phyloP scores from a whole-genome alignment of 2,888 invertebrate genomes.

The Girardia tigrina region DNA sequence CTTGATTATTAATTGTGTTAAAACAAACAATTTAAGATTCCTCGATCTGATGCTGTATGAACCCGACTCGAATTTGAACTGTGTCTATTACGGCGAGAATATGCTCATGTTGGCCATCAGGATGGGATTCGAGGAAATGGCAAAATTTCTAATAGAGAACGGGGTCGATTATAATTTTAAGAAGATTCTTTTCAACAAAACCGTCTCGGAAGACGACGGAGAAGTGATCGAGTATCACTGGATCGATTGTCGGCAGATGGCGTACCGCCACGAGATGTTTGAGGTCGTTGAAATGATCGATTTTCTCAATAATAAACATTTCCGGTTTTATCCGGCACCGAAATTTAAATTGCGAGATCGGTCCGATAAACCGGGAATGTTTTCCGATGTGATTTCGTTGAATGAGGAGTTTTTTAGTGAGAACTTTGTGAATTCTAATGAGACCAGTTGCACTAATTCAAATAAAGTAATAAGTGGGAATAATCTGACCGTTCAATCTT shows the following conservation, averaged over 20 bases:
- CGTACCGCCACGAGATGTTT: constrained; percentile 42
- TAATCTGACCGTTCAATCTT: not conserved
- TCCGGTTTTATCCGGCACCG: constrained; percentile 38
- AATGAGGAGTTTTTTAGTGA: constrained; percentile 24
- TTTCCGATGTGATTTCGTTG: constrained; percentile 24
- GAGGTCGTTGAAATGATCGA: constrained; percentile 46
- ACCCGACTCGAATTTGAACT: constrained; percentile 43
- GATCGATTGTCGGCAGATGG: constrained; percentile 45
- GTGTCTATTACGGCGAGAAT: constrained; percentile 44
- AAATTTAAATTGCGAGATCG: not conserved
- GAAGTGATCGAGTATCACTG: constrained; percentile 39
- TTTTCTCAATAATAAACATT: constrained; percentile 41
- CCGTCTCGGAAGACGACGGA: constrained; percentile 24
- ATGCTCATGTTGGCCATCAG: constrained; percentile 46
- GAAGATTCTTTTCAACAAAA: constrained; percentile 36
- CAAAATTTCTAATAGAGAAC: constrained; percentile 46
- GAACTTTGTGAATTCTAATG: not conserved
- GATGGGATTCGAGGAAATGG: constrained; percentile 41
- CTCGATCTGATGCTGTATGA: constrained; percentile 43
- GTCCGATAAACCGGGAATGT: constrained; percentile 24
- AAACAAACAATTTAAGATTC: not conserved
- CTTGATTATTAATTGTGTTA: constrained; percentile 14
- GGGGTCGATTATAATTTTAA: constrained; percentile 42
- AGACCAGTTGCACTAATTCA: not conserved
- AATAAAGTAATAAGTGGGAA: not conserved